These are phyloP conservation scores for Hirtodrosophila histrioides DNA, from an alignment of 2,888 invertebrate species.

Conservation along the genomic window DNA sequence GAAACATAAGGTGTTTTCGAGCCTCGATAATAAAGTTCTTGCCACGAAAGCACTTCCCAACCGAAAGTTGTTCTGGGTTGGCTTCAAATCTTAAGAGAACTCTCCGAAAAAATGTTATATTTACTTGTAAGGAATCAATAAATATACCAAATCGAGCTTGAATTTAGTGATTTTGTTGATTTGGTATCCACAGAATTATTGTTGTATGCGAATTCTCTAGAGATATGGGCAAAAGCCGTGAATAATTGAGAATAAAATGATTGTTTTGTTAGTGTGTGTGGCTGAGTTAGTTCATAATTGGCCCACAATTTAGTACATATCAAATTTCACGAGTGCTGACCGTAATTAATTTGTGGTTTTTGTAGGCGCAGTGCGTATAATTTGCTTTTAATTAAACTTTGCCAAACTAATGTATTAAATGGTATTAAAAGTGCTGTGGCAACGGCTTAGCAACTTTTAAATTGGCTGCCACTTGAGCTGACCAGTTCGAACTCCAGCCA, in stretches of 20 bases:
- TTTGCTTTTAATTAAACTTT: slow-evolving; percentile 52
- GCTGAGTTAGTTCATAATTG: slow-evolving; percentile 20
- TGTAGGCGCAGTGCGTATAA: slow-evolving; percentile 19
- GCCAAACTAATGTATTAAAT: slow-evolving; percentile 33
- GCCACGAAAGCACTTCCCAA: too few relatives aligned
- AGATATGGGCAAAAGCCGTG: neutral
- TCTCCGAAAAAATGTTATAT: too few relatives aligned
- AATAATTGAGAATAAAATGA: neutral
- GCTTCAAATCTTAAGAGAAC: too few relatives aligned
- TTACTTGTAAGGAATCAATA: too few relatives aligned
- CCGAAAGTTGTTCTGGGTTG: too few relatives aligned
- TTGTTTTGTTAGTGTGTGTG: slow-evolving; percentile 7
- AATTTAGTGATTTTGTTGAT: too few relatives aligned
- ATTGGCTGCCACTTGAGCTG: neutral
- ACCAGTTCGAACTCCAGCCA: neutral
- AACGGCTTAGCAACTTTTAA: slow-evolving; percentile 14
- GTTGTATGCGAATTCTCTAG: too few relatives aligned
- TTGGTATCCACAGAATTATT: too few relatives aligned
- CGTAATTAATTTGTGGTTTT: slow-evolving; percentile 39
- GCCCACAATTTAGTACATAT: neutral
- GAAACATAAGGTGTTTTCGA: too few relatives aligned
- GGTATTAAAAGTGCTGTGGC: slow-evolving; percentile 35
- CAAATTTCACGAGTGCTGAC: slow-evolving; percentile 5
- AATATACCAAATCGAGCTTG: too few relatives aligned
- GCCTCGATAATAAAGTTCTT: too few relatives aligned